Conservation (phyloP, 2,888 invertebrate species). For the Dryobota labecula region DNA sequence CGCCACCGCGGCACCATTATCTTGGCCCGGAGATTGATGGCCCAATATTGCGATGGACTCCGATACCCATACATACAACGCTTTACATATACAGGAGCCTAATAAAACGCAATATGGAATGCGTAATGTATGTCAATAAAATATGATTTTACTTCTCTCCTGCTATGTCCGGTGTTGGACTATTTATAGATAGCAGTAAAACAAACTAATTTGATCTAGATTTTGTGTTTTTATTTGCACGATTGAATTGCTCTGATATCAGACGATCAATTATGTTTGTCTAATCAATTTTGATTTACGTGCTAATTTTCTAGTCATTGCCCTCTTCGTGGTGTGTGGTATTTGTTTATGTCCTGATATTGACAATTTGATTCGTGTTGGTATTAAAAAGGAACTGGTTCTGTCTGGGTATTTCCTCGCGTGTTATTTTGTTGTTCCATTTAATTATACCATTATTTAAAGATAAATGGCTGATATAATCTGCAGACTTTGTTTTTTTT, state of each 20-base stretch:
- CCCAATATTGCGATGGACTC: constrained; percentile 83
- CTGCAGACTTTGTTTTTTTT: constrained; percentile 31
- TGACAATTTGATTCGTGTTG: constrained; percentile 41
- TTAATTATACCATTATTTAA: constrained; percentile 56
- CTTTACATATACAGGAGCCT: constrained; percentile 49
- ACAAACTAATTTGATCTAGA: constrained; percentile 57
- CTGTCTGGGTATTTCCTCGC: constrained; percentile 43
- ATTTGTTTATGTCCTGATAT: constrained; percentile 41
- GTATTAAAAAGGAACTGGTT: constrained; percentile 48
- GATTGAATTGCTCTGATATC: constrained; percentile 24
- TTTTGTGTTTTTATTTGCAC: constrained; percentile 50
- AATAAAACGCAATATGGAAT: constrained; percentile 60
- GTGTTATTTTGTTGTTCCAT: constrained; percentile 59
- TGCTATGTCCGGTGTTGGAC: constrained; percentile 58
- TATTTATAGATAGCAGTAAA: constrained; percentile 71
- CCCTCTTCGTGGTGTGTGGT: constrained; percentile 39
- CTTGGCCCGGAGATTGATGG: constrained; percentile 84
- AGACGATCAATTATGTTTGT: constrained; percentile 39
- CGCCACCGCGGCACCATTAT: constrained; percentile 81
- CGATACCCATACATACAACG: constrained; percentile 65
- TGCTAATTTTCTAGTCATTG: constrained; percentile 38
- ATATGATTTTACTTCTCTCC: constrained; percentile 36
- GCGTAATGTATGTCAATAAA: constrained; percentile 66
- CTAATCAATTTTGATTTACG: constrained; percentile 48
- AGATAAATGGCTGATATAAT: constrained; percentile 57